Percentiles rank a stretch among this genome's conserved stretches.
These are phyloP conservation scores for Cricetomys ansorgei DNA, from an alignment of 2,113 vertebrate species.

Conservation along the genomic window DNA sequence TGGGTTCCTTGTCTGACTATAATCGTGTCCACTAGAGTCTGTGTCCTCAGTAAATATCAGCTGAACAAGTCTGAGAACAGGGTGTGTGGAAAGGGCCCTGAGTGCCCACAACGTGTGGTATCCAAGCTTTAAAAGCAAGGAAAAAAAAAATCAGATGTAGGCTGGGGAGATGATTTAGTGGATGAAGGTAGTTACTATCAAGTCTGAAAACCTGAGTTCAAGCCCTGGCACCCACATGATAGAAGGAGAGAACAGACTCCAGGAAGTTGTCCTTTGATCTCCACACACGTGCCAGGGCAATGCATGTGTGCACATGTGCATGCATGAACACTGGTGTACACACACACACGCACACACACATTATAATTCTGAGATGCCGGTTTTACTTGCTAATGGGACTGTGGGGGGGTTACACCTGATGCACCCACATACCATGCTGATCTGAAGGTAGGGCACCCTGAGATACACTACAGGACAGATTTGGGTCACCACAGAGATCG, in stretches of 20 bases:
- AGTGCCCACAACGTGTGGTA: neutral
- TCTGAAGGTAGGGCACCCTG: neutral
- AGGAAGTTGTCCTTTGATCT: neutral
- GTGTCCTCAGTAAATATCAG: neutral
- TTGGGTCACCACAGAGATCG: neutral
- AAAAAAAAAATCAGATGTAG: neutral
- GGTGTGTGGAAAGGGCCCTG: neutral
- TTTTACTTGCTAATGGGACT: neutral
- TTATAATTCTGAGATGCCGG: neutral
- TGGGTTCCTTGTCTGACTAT: neutral
- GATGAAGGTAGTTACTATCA: no score
- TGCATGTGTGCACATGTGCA: neutral
- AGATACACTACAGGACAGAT: neutral
- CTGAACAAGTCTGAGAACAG: neutral
- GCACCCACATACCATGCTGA: no score
- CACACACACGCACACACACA: neutral
- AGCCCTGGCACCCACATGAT: neutral
- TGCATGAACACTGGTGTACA: neutral
- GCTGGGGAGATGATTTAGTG: neutral
- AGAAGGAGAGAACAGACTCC: neutral
- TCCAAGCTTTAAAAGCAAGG: neutral
- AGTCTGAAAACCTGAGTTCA: neutral
- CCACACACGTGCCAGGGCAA: neutral
- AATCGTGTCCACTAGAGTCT: neutral
- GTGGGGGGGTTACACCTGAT: neutral